These are phyloP conservation scores for Reinhardtius hippoglossoides DNA, from an alignment of 2,113 vertebrate genomes.

Conservation along the genomic window DNA sequence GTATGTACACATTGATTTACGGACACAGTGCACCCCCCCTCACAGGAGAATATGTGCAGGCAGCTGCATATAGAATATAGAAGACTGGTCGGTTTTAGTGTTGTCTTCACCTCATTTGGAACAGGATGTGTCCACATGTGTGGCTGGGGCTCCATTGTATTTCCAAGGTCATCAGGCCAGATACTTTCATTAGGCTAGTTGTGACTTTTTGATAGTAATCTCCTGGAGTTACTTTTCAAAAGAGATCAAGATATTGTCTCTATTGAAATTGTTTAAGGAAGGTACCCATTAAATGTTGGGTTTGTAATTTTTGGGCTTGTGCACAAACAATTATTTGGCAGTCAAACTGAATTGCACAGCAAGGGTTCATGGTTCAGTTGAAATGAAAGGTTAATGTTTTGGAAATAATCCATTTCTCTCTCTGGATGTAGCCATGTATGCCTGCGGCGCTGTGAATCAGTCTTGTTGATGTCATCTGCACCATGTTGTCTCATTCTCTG, in stretches of 20 bases:
- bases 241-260: neutral
- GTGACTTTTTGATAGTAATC: no score
- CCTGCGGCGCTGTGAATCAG: constrained; percentile 5
- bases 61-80: no score
- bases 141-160: neutral
- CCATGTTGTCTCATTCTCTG: constrained; percentile 5
- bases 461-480: constrained; percentile 18
- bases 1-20: neutral
- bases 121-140: neutral
- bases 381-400: constrained; percentile 16
- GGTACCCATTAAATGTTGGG: neutral
- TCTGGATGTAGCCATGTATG: constrained; percentile 10
- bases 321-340: constrained; percentile 1
- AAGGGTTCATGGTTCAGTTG: neutral
- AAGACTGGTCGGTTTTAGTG: neutral
- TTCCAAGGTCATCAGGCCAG: no score
- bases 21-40: neutral
- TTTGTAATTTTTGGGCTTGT: neutral
- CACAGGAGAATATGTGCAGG: neutral
- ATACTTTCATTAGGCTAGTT: no score
- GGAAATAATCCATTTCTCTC: constrained; percentile 24
- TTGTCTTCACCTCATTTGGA: neutral
- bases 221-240: no score
- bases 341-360: neutral
- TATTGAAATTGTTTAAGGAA: neutral